phyloP scores from a whole-genome alignment of 2,797 vertebrate species.

The Acanthurus tractus region DNA sequence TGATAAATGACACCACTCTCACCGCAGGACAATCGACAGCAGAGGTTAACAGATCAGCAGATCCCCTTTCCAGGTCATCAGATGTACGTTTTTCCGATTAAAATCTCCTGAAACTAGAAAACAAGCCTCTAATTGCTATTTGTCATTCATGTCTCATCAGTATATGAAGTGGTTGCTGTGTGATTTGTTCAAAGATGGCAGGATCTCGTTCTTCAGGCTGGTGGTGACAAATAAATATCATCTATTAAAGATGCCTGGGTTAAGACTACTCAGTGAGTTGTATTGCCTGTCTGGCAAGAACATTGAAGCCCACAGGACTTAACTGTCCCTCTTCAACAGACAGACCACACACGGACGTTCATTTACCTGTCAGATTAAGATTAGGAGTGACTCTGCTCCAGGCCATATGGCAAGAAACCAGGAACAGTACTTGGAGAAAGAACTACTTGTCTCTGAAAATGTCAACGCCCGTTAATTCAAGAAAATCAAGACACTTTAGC shows the following conservation, averaged over 20 bases:
- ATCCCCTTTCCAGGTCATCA: constrained; percentile 57
- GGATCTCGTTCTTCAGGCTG: constrained; percentile 61
- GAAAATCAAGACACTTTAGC: constrained; percentile 52
- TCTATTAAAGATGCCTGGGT: constrained; percentile 61
- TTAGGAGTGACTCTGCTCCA: constrained; percentile 73
- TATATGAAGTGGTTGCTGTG: constrained; percentile 25
- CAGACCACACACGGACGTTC: constrained; percentile 82
- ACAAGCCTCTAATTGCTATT: constrained; percentile 51
- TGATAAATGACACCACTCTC: constrained; percentile 67
- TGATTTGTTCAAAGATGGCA: constrained; percentile 60
- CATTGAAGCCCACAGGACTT: constrained; percentile 74
- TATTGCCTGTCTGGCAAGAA: constrained; percentile 83
- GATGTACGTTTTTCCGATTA: constrained; percentile 39
- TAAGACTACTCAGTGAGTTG: constrained; percentile 72
- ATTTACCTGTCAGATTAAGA: constrained; percentile 86
- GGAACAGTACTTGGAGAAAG: constrained; percentile 65
- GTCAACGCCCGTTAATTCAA: constrained; percentile 66
- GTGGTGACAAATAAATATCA: constrained; percentile 60
- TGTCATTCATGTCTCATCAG: constrained; percentile 24
- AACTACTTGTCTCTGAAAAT: constrained; percentile 72
- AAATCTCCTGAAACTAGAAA: constrained; percentile 54
- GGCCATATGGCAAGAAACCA: constrained; percentile 77
- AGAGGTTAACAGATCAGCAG: constrained; percentile 34
- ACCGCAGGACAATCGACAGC: constrained; percentile 35
- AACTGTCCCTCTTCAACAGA: constrained; percentile 79